Conservation (phyloP, 2,797 vertebrate species). For the Pempheris klunzingeri region DNA sequence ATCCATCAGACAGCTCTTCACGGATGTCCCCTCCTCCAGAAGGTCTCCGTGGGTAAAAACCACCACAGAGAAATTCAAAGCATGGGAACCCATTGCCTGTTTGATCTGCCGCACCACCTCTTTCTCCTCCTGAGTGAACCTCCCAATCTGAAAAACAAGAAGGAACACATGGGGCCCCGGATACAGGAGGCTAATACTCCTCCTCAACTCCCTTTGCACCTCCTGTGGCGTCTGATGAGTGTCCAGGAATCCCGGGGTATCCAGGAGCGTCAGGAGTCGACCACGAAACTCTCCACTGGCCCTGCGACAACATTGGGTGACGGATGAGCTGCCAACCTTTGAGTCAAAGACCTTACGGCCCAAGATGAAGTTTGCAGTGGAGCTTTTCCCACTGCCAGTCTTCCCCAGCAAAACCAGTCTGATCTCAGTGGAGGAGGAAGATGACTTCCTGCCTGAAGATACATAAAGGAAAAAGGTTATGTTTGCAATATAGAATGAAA, state of each 20-base stretch:
- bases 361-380: slow-evolving; percentile 77
- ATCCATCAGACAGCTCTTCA: slow-evolving; percentile 62
- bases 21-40: slow-evolving; percentile 51
- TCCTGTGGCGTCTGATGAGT: slow-evolving; percentile 48
- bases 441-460: slow-evolving; percentile 45
- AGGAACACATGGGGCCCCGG: slow-evolving; percentile 75
- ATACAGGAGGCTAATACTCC: slow-evolving; percentile 67
- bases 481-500: too few relatives aligned
- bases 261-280: slow-evolving; percentile 64
- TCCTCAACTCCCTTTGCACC: slow-evolving; percentile 71
- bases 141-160: slow-evolving; percentile 70
- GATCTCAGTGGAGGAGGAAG: slow-evolving; percentile 40
- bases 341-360: slow-evolving; percentile 63
- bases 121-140: slow-evolving; percentile 72
- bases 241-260: slow-evolving; percentile 80
- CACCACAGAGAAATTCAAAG: slow-evolving; percentile 68
- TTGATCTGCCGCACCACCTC: slow-evolving; percentile 62
- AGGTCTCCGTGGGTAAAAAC: slow-evolving; percentile 77
- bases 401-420: slow-evolving; percentile 81
- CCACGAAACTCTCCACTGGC: slow-evolving; percentile 40
- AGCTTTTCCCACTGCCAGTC: slow-evolving; percentile 81
- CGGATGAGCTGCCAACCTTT: slow-evolving; percentile 31
- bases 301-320: slow-evolving; percentile 57
- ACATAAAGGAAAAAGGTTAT: not conserved
- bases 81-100: slow-evolving; percentile 63